Percentiles rank a stretch among this genome's conserved stretches.
Evolutionary conservation across 2,113 vertebrate genomes (phyloP).

Genomic region (Dascyllus trimaculatus): DNA sequence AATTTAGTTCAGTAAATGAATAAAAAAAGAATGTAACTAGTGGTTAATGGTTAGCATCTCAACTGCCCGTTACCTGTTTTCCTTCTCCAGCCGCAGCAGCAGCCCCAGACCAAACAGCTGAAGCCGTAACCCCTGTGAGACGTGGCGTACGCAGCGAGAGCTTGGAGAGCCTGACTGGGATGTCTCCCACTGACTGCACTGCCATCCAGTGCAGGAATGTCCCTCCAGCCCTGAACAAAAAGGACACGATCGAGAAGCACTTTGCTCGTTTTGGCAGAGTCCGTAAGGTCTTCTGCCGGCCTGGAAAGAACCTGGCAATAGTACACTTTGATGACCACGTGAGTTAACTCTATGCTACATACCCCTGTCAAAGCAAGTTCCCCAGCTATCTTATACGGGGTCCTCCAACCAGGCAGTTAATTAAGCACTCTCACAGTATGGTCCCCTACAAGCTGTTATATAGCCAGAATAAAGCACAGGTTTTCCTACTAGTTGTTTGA

Average conservation of each 20-base stretch:
- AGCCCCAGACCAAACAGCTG: constrained; percentile 23
- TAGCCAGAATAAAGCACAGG: no score
- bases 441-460: no score
- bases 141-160: constrained; percentile 80
- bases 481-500: no score
- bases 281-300: constrained; percentile 83
- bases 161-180: constrained; percentile 79
- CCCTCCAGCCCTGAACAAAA: constrained; percentile 86
- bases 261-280: constrained; percentile 90
- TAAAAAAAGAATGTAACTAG: no score
- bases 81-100: constrained; percentile 29
- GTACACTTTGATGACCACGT: constrained; percentile 93
- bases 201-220: constrained; percentile 89
- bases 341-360: constrained; percentile 64
- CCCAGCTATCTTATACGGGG: no score
- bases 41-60: no score
- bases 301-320: constrained; percentile 85
- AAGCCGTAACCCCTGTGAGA: constrained; percentile 42
- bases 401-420: no score
- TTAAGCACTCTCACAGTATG: no score
- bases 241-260: constrained; percentile 85
- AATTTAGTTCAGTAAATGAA: no score
- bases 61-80: background rate
- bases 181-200: constrained; percentile 81
- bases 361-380: background rate